These are phyloP conservation scores for Acanthosepion esculentum DNA, from an alignment of 2,888 invertebrate genomes.

Conservation along the genomic window DNA sequence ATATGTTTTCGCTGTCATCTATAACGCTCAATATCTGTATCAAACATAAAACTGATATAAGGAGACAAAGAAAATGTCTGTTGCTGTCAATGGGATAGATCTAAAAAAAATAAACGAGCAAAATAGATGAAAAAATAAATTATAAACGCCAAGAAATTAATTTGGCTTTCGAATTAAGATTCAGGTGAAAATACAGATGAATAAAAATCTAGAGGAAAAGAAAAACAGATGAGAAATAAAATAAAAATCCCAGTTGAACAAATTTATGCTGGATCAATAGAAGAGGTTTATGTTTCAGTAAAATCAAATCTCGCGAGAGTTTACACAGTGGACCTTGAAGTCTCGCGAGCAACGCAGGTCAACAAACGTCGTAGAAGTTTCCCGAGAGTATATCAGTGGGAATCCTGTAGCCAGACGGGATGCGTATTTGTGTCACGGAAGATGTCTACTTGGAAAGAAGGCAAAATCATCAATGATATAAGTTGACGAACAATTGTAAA, in stretches of 20 bases:
- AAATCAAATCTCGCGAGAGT: constrained; percentile 1
- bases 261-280: background rate
- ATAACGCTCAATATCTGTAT: too few species aligned
- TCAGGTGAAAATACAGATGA: too few species aligned
- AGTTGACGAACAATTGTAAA: too few species aligned
- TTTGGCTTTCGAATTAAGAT: background rate
- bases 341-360: background rate
- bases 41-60: too few species aligned
- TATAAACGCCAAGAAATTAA: background rate
- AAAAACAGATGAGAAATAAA: background rate
- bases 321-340: background rate
- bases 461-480: too few species aligned
- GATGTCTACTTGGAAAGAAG: background rate
- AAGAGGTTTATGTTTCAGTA: background rate
- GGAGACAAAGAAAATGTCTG: background rate
- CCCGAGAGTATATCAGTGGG: background rate
- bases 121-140: background rate
- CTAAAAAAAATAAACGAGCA: background rate
- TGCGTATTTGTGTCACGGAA: background rate
- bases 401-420: background rate
- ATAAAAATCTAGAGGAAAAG: background rate
- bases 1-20: too few species aligned
- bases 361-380: background rate
- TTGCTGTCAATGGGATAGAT: too few species aligned
- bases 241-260: background rate